A percentile compares a stretch with the other conserved stretches of the same genome.
These are phyloP conservation scores for Macropis europaea DNA, from an alignment of 2,888 invertebrate species.

Conservation along the genomic window DNA sequence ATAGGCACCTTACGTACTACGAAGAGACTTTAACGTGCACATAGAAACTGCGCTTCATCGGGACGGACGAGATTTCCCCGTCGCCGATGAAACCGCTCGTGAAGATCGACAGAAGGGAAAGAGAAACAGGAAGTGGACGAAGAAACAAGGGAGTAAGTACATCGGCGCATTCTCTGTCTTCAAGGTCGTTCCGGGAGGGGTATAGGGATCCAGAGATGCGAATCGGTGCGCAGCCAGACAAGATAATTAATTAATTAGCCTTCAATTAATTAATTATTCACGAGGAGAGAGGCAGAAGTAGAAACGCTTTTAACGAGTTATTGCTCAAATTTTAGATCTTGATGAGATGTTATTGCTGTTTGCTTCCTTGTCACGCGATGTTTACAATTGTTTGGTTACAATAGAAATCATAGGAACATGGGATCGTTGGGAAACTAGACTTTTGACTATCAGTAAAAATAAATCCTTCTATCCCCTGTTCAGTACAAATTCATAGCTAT, in stretches of 20 bases:
- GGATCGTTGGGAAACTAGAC: too few species aligned
- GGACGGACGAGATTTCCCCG: background rate
- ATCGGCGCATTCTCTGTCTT: slow-evolving; percentile 42
- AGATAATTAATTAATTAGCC: slow-evolving; percentile 55
- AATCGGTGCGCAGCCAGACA: slow-evolving; percentile 66
- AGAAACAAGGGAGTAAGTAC: slow-evolving; percentile 54
- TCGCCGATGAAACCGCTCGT: slow-evolving; percentile 12
- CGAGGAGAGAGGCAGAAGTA: too few species aligned
- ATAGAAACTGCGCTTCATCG: slow-evolving; percentile 63
- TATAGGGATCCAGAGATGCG: slow-evolving; percentile 42
- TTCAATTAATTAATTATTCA: slow-evolving; percentile 68
- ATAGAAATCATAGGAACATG: too few species aligned
- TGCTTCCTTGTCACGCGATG: too few species aligned
- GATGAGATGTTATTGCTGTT: too few species aligned
- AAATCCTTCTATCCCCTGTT: too few species aligned
- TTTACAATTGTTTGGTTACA: too few species aligned
- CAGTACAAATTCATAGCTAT: too few species aligned
- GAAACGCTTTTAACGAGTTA: too few species aligned
- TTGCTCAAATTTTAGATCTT: too few species aligned
- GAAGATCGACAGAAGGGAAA: slow-evolving; percentile 32
- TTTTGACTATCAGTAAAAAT: too few species aligned
- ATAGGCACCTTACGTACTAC: slow-evolving; percentile 71
- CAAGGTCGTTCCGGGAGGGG: too few species aligned
- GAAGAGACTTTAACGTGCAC: slow-evolving; percentile 72
- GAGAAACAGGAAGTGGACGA: slow-evolving; percentile 26